Conservation (phyloP, 2,113 vertebrate genomes). For the Phodopus roborovskii region DNA sequence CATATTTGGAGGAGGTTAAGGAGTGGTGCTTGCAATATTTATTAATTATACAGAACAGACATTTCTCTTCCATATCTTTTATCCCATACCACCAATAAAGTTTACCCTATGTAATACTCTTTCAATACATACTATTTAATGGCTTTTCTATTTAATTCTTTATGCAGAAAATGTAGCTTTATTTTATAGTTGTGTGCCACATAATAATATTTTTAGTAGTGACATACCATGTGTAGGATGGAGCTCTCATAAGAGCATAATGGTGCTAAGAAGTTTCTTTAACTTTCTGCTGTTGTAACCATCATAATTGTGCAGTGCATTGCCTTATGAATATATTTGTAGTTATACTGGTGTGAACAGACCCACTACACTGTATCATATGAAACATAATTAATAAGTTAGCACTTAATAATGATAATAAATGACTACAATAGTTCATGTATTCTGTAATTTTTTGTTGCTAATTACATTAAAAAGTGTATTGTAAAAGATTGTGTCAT, state of each 20-base stretch:
- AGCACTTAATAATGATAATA: neutral
- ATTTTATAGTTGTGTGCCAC: neutral
- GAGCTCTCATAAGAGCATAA: neutral
- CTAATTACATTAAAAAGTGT: neutral
- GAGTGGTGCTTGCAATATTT: neutral
- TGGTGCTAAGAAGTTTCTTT: neutral
- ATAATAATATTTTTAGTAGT: neutral
- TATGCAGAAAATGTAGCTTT: neutral
- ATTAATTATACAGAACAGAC: neutral
- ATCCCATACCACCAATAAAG: neutral
- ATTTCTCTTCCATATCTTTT: constrained; percentile 6
- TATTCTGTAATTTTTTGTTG: neutral
- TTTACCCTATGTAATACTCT: neutral
- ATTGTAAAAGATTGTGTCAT: neutral
- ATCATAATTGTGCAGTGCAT: neutral
- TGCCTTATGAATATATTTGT: neutral
- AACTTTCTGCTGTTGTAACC: too few relatives aligned
- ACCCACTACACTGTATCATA: too few relatives aligned
- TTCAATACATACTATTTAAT: constrained; percentile 17
- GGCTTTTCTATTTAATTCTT: neutral
- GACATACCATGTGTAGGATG: neutral
- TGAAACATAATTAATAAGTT: neutral
- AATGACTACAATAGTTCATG: neutral
- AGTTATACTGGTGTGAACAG: neutral
- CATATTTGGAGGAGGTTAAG: neutral